A percentile compares a stretch with the other conserved stretches of the same genome.
These are phyloP conservation scores for Parotocinclus haroldoi DNA, from an alignment of 2,797 vertebrate genomes.

Conservation along the genomic window DNA sequence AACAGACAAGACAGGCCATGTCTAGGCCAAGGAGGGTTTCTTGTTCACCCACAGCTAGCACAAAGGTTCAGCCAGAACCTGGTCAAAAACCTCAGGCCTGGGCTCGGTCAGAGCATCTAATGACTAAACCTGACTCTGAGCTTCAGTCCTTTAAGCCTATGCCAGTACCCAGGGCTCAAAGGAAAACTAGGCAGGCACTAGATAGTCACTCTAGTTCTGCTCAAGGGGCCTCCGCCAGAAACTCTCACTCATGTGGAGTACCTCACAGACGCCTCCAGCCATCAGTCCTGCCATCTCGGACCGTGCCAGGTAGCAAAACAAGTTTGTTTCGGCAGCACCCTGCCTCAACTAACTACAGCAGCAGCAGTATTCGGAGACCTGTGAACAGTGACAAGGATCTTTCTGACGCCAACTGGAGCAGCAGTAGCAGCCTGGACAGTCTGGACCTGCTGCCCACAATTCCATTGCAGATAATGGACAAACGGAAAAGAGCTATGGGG, in stretches of 20 bases:
- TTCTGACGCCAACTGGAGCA: slow-evolving; percentile 80
- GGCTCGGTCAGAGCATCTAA: slow-evolving; percentile 38
- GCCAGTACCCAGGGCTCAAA: slow-evolving; percentile 52
- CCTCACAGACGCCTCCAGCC: slow-evolving; percentile 55
- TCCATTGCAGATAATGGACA: slow-evolving; percentile 69
- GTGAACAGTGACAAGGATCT: slow-evolving; percentile 51
- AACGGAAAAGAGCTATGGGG: slow-evolving; percentile 78
- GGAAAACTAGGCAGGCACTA: slow-evolving; percentile 57
- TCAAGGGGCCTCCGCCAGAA: slow-evolving; percentile 53
- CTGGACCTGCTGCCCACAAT: slow-evolving; percentile 64
- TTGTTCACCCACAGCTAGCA: slow-evolving; percentile 38
- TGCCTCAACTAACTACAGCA: slow-evolving; percentile 65
- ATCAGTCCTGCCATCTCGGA: slow-evolving; percentile 51
- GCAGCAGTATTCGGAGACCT: slow-evolving; percentile 55
- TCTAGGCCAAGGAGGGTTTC: slow-evolving; percentile 34
- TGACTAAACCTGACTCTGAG: slow-evolving; percentile 45
- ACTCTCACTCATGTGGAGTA: slow-evolving; percentile 61
- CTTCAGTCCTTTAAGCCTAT: slow-evolving; percentile 34
- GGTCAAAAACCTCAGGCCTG: slow-evolving; percentile 26
- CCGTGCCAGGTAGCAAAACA: slow-evolving; percentile 59
- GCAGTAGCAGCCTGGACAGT: slow-evolving; percentile 77
- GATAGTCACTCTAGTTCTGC: slow-evolving; percentile 46
- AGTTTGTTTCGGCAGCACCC: slow-evolving; percentile 64
- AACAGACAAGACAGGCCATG: not conserved
- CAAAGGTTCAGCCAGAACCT: slow-evolving; percentile 43